Base-by-base conservation (phyloP, 2,888 invertebrate genomes). In the Cheilosia vulpina region DNA sequence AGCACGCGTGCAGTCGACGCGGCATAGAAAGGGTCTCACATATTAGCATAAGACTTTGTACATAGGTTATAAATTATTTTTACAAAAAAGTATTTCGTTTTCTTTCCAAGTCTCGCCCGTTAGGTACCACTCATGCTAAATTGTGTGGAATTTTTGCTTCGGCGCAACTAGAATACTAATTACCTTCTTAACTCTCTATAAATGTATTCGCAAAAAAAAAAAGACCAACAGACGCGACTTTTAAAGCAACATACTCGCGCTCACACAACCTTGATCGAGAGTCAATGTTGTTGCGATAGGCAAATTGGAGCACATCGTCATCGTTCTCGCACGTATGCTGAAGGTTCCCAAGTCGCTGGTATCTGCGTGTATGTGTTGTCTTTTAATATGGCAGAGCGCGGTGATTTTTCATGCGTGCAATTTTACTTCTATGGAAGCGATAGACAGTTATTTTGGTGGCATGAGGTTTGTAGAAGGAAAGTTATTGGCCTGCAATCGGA, bases 241-340 rank as follows among this genome's bases (percentile, higher is more conserved):
- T 63, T 71, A 52, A 60, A 87, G 45, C 55, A 60, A 71, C 47
- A 58, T 69, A 52, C 75, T 76, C 50, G 66, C 58, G 47, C 43
- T 34, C 62, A 62, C 43, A 81, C 52, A 81, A 85, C 84, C 84
- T 85, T 85, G 84, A 76, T 76, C 60, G 43, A 66, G 50, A 81
- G 81, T 85, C 84, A 85, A 85, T 85, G 83, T 60, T 78, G 66
- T 63, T 63, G 45, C 68, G 72, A 69, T 75, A 52, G 63, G 57
- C 57, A 84, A 84, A 84, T 73, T 79, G 68, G 83, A 84, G 83
- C 83, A 79, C 68, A 75, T 73, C 65, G 76, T 41, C 57, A 65
- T 53, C 47, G 65, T 72, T 66, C 60, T 66, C 66, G 27, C 55
- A 60, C 17, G 47, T 58, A 55, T 77, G 65, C 71, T 77, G 78